Percentiles rank a stretch among this genome's conserved stretches.
Conservation (phyloP, 2,888 invertebrate species). For the Coelopa pilipes region DNA sequence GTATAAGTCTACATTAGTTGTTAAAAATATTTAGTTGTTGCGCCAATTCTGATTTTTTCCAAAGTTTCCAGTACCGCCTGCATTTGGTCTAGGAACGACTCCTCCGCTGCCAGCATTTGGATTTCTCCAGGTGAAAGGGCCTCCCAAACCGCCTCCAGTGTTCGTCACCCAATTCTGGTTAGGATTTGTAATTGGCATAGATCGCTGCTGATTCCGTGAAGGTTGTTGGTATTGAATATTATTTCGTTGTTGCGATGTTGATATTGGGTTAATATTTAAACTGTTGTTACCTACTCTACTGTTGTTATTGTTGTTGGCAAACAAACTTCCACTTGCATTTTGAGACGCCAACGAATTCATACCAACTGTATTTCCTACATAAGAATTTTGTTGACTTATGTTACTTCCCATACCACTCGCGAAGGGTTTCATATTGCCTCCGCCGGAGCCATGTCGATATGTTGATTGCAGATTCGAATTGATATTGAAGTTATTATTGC, state of each 20-base stretch:
- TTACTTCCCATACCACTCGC: constrained; percentile 17
- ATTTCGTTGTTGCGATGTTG: background rate
- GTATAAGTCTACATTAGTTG: constrained; percentile 13
- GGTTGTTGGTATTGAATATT: constrained; percentile 4
- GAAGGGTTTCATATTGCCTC: background rate
- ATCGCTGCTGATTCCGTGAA: background rate
- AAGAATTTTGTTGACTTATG: constrained; percentile 12
- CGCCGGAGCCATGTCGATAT: background rate
- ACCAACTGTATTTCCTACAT: background rate
- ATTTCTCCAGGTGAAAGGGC: constrained; percentile 11
- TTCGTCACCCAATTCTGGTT: constrained; percentile 21
- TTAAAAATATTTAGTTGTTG: constrained; percentile 26
- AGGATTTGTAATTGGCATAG: constrained; percentile 2
- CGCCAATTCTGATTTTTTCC: constrained; percentile 34
- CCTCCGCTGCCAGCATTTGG: background rate
- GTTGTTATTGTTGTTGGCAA: constrained; percentile 31
- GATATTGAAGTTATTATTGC: background rate
- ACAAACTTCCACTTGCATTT: constrained; percentile 21
- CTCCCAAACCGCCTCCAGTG: background rate
- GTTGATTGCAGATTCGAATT: constrained; percentile 3
- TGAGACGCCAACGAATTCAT: constrained; percentile 11
- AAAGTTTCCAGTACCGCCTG: constrained; percentile 3
- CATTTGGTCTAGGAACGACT: constrained; percentile 13
- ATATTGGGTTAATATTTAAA: constrained; percentile 3
- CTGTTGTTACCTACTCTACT: constrained; percentile 30